These are phyloP conservation scores for Todus mexicanus DNA, from an alignment of 2,797 vertebrate genomes.

Conservation along the genomic window DNA sequence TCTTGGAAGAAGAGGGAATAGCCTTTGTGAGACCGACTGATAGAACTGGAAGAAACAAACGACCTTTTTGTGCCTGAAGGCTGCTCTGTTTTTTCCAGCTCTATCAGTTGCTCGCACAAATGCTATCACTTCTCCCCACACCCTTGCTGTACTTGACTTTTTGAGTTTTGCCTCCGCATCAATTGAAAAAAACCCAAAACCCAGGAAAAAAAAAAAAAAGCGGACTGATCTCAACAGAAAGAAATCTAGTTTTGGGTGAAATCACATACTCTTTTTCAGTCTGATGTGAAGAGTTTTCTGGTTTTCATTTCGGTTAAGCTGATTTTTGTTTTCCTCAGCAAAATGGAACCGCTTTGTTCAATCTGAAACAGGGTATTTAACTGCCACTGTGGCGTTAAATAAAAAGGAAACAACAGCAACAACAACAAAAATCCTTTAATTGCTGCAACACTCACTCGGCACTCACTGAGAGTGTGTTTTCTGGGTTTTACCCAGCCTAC, in stretches of 20 bases:
- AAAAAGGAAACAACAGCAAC: neutral
- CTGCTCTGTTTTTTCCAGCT: constrained; percentile 33
- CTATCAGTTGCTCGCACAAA: constrained; percentile 49
- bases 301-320: neutral
- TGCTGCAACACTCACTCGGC: neutral
- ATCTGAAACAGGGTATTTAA: neutral
- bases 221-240: constrained; percentile 8
- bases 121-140: constrained; percentile 40
- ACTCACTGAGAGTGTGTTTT: neutral
- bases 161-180: constrained; percentile 53
- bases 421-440: neutral
- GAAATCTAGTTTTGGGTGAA: constrained; percentile 15
- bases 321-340: constrained; percentile 14
- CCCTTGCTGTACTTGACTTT: constrained; percentile 20
- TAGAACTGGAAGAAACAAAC: constrained; percentile 48
- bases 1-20: constrained; percentile 24
- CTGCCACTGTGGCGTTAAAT: neutral
- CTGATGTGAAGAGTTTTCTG: constrained; percentile 10
- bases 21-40: constrained; percentile 38
- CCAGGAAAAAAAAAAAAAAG: neutral
- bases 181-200: neutral
- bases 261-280: constrained; percentile 9
- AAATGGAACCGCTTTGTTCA: neutral
- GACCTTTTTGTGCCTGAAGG: constrained; percentile 36
- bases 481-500: neutral